These are phyloP conservation scores for Watersipora subatra DNA, from an alignment of 1,140 invertebrate genomes.

Conservation along the genomic window DNA sequence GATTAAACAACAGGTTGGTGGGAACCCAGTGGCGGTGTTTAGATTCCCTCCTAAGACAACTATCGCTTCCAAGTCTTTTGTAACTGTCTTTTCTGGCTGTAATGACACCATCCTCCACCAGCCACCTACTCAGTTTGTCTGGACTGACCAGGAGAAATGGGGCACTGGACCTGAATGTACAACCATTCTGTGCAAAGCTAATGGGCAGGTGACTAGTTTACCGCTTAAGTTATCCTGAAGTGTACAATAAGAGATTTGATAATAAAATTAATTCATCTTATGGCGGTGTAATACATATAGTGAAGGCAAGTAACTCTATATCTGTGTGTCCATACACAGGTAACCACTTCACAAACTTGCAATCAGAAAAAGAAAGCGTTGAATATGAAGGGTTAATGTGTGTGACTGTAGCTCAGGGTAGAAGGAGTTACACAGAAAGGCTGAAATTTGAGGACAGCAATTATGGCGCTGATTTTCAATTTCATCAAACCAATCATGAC, in stretches of 20 bases:
- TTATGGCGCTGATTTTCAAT: too few species aligned
- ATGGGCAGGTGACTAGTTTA: slow-evolving; percentile 32
- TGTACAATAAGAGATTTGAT: neutral
- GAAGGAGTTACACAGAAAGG: too few species aligned
- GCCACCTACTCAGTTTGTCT: slow-evolving; percentile 35
- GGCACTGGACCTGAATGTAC: slow-evolving; percentile 37
- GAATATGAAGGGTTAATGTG: too few species aligned
- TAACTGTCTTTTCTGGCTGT: slow-evolving; percentile 33
- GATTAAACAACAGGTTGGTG: slow-evolving; percentile 36
- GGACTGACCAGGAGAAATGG: slow-evolving; percentile 37
- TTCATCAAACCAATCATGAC: too few species aligned
- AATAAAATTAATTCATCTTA: neutral
- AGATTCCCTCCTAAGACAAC: slow-evolving; percentile 31
- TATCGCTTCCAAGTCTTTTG: slow-evolving; percentile 24
- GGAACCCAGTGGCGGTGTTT: slow-evolving; percentile 35
- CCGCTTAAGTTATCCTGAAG: neutral
- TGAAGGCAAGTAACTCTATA: too few species aligned
- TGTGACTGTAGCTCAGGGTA: too few species aligned
- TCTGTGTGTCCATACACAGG: too few species aligned
- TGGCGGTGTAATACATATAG: too few species aligned
- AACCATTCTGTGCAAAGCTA: slow-evolving; percentile 36
- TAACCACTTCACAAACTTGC: too few species aligned
- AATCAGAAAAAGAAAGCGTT: too few species aligned
- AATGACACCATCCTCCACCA: slow-evolving; percentile 30
- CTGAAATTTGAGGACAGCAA: too few species aligned